Base-by-base conservation (phyloP, 1,140 invertebrate species). In the Chrysomallon squamiferum region DNA sequence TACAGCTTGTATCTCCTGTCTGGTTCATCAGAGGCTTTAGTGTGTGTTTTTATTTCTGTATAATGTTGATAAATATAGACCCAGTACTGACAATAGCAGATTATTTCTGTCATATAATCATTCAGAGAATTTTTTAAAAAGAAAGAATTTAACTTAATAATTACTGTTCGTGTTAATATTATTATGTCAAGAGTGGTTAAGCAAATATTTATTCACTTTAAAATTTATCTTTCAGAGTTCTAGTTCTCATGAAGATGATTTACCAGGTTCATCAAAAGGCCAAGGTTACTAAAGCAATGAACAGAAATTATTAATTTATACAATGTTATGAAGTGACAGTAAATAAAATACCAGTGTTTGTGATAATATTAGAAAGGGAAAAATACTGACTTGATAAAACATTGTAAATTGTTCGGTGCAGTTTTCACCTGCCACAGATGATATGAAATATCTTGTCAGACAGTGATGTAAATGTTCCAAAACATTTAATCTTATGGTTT, bases 191-290 rank as follows among this genome's bases (percentile, higher is more conserved):
- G 15, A 57, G 4, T 25, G 18, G 60, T 18, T 58, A 45, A 13
- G 3, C 11, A 22, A 29, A 30, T 27, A 18, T 27, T 47, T 30
- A 13, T 18, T 32, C 35, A 15, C 47, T 29, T 43, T 43, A 50
- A 15, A 18, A 27, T 30, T 32, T 27, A 49, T 41, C 27, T 59
- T 50, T 33, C 72, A 84, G 83, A 88, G 88, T 71, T 88, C 89
- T 43, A 79, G 82, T 50, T 88, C 86, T 72, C 89, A 91, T 78
- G 88, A 90, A 67, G 90, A 90, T 70, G 89, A 91, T 65, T 86
- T 90, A 64, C 88, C 89, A 72, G 87, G 88, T 62, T 84, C 88
- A 35, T 80, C 80, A 9, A 69, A 33, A 20, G 66, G 62, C 29
- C 74, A 76, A 71, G 66, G 62, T 38, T 69, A 72, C 15, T 38